Conservation (phyloP, 1,140 invertebrate genomes). For the Drosophila albomicans region DNA sequence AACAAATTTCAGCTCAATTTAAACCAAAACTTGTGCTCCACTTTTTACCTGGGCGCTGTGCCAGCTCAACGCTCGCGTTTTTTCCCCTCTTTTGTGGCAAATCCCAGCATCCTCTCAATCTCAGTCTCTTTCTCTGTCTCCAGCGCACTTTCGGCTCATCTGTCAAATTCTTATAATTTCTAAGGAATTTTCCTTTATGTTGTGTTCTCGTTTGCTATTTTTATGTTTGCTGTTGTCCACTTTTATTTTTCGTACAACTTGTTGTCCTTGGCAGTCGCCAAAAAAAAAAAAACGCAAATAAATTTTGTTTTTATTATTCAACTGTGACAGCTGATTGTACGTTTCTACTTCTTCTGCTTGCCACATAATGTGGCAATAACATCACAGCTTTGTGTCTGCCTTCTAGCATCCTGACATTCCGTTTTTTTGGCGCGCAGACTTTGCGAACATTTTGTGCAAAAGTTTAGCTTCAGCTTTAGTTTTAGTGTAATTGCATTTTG, state of each 20-base stretch:
- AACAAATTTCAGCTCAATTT: conserved; percentile 76
- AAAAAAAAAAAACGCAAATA: conserved; percentile 60
- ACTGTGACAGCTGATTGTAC: conserved; percentile 71
- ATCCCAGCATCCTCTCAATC: conserved; percentile 1
- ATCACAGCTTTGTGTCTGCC: conserved; percentile 28
- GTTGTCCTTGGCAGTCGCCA: conserved; percentile 65
- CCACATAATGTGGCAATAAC: conserved; percentile 33
- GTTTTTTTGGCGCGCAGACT: conserved; percentile 36
- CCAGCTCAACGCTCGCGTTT: conserved; percentile 21
- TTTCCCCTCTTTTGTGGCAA: not conserved
- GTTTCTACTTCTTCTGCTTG: conserved; percentile 25
- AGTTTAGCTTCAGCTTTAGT: not conserved
- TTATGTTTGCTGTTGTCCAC: conserved; percentile 9
- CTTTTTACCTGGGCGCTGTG: conserved; percentile 45
- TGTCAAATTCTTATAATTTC: conserved; percentile 79
- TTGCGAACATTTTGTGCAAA: conserved; percentile 5
- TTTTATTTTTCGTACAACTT: conserved; percentile 51
- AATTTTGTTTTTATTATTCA: conserved; percentile 80
- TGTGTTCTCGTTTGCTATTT: conserved; percentile 19
- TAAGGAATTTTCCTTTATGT: conserved; percentile 39
- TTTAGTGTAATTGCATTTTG: conserved; percentile 17
- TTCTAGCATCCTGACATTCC: conserved; percentile 4
- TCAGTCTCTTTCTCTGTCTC: conserved; percentile 22
- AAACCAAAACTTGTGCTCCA: conserved; percentile 57
- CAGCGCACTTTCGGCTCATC: conserved; percentile 54